phyloP scores from a whole-genome alignment of 2,888 invertebrate genomes.

The Celastrina argiolus region DNA sequence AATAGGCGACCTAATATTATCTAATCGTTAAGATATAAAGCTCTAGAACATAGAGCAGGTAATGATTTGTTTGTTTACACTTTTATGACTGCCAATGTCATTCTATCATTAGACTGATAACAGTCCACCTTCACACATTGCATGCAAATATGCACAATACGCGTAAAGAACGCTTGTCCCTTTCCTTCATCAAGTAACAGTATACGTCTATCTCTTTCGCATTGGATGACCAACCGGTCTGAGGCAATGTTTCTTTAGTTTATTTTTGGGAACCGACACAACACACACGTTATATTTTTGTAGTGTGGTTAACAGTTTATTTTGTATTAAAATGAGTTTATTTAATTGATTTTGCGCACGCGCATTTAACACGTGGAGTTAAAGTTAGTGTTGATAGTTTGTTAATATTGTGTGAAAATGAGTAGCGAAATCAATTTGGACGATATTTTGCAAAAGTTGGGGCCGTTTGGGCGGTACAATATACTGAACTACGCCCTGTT shows the following conservation, averaged over 20 bases:
- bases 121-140: background rate
- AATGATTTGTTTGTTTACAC: background rate
- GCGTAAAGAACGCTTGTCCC: background rate
- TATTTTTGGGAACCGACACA: constrained; percentile 10
- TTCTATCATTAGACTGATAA: background rate
- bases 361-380: background rate
- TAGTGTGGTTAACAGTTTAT: background rate
- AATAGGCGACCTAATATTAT: background rate
- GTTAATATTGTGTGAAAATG: constrained; percentile 44
- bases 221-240: background rate
- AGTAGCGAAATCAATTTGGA: constrained; percentile 50
- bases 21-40: background rate
- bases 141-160: background rate
- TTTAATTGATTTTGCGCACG: background rate
- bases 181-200: background rate
- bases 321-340: background rate
- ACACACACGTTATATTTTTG: background rate
- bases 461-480: constrained; percentile 64
- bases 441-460: constrained; percentile 54
- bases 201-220: background rate
- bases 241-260: constrained; percentile 1
- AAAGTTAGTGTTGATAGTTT: background rate
- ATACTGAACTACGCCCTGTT: constrained; percentile 62
- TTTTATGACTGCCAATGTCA: background rate
- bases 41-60: too few species aligned